Evolutionary conservation across 2,113 vertebrate species (phyloP), one percentile per base, ranked within the genome.

Genomic region (Tonatia bakeri): DNA sequence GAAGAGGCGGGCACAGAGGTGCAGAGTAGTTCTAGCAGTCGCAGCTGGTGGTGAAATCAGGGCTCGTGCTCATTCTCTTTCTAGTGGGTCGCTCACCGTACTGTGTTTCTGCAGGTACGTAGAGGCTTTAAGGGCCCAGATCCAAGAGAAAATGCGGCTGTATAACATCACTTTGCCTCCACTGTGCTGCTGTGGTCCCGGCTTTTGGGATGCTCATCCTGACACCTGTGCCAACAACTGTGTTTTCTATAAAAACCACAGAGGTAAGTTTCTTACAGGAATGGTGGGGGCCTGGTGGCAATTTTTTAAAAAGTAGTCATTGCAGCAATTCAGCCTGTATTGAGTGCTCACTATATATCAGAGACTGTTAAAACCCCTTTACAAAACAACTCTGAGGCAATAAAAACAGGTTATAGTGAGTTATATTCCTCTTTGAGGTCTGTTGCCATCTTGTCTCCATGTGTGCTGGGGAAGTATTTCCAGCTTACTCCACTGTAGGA

Each of bases 161-260:
- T 96, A 90, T 36, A 98, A 99, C 82, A 97, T 98, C 0, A 98
- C 98, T 4, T 98, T 99, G 54, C 99, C 99, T 50, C 99, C 98
- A 0, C 98, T 99, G 26, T 99, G 99, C 97, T 99, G 97, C 98
- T 99, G 99, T 31, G 99, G 98, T 0, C 97, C 99, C 0, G 98
- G 98, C 59, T 99, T 99, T 98, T 99, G 99, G 99, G 99, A 99
- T 90, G 98, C 99, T 19, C 99, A 99, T 94, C 99, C 99, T 0
- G 98, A 99, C 67, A 99, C 99, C 69, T 99, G 99, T 1, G 99
- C 99, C 52, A 99, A 99, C 98, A 99, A 99, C 98, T 99, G 99
- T 1, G 17, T 99, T 88, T 99, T 99, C 98, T 99, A 99, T 98
- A 99, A 98, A 97, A 99, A 99, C 88, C 99, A 99, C 73, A 98